Conservation (phyloP, 1,140 invertebrate species). For the Sarcophaga bullata region DNA sequence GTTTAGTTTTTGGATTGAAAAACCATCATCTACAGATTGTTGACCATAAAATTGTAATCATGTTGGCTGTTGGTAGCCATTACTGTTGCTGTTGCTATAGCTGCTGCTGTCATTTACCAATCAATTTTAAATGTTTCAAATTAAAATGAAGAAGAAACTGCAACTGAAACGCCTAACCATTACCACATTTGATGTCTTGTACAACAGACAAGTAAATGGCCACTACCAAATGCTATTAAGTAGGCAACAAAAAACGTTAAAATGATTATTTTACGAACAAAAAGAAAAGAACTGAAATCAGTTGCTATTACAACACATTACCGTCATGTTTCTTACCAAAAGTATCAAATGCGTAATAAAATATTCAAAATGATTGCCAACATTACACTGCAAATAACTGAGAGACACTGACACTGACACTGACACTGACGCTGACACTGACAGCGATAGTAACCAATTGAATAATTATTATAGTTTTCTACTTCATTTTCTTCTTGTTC, state of each 20-base stretch:
- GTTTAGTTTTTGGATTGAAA: slow-evolving; percentile 1
- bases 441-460: background rate
- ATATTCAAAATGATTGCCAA: background rate
- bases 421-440: too few relatives aligned
- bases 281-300: background rate
- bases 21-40: background rate
- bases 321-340: slow-evolving; percentile 12
- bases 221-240: slow-evolving; percentile 9
- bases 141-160: background rate
- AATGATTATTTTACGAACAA: background rate
- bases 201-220: slow-evolving; percentile 5
- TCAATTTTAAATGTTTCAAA: slow-evolving; percentile 9
- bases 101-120: slow-evolving; percentile 5
- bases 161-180: background rate
- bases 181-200: slow-evolving; percentile 11
- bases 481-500: background rate
- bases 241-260: slow-evolving; percentile 10
- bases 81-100: too few relatives aligned
- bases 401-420: background rate
- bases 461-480: background rate
- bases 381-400: background rate
- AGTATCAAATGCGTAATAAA: background rate
- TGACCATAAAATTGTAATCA: background rate
- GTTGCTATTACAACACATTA: slow-evolving; percentile 21
- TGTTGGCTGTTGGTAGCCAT: background rate